A percentile compares a stretch with the other conserved stretches of the same genome.
Evolutionary conservation across 2,797 vertebrate species (phyloP).

Genomic region (Cossypha dichroa): DNA sequence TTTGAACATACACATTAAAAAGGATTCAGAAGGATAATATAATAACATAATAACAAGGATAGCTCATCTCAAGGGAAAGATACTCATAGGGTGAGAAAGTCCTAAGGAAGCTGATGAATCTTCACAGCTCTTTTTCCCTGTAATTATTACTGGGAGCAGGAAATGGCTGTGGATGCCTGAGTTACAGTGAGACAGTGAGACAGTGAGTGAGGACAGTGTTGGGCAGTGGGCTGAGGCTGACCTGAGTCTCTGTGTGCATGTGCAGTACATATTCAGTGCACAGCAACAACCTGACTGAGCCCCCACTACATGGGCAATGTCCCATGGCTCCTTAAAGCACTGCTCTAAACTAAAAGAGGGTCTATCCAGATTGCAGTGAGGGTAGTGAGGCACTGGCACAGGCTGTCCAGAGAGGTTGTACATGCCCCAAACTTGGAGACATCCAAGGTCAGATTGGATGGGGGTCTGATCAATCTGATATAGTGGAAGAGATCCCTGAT

Average conservation of each 20-base stretch:
- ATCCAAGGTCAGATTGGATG: neutral
- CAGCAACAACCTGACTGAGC: neutral
- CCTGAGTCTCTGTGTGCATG: fast-evolving
- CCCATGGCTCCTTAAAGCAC: neutral
- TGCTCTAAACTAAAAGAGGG: neutral
- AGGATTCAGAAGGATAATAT: neutral
- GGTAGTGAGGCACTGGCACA: neutral
- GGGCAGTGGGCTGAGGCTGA: neutral
- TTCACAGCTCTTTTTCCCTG: neutral
- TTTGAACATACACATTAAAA: neutral
- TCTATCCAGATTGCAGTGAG: neutral
- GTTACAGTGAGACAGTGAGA: neutral
- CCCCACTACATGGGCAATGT: fast-evolving
- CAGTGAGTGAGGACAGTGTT: neutral
- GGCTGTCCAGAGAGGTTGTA: neutral
- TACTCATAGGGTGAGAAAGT: neutral
- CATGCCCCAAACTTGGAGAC: neutral
- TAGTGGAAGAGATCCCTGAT: neutral
- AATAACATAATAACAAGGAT: neutral
- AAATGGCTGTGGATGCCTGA: neutral
- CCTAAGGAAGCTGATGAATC: neutral
- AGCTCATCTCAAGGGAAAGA: neutral
- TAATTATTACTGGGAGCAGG: neutral
- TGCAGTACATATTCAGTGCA: fast-evolving
- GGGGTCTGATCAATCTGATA: neutral